Evolutionary conservation across 2,113 vertebrate species (phyloP).

Genomic region (Columba livia): DNA sequence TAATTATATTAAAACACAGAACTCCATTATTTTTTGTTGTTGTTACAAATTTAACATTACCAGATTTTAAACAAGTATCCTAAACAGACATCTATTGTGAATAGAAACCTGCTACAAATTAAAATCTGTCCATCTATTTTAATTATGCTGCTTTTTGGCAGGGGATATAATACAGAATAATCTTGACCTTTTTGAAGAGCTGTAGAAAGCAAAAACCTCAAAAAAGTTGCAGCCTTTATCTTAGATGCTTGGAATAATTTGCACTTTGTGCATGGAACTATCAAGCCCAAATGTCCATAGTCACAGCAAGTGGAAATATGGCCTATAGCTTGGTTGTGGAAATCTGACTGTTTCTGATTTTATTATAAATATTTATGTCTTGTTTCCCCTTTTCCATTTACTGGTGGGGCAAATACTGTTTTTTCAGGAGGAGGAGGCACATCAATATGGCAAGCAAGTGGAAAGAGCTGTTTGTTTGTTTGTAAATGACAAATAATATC

Average conservation of each 20-base stretch:
- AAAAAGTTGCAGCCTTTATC: conserved; percentile 34
- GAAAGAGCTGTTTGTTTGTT: conserved; percentile 10
- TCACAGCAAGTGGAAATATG: background rate
- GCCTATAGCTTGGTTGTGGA: background rate
- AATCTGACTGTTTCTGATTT: conserved; percentile 10
- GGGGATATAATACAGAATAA: background rate
- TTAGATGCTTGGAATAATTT: conserved; percentile 27
- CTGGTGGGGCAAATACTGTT: background rate
- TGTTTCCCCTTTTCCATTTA: background rate
- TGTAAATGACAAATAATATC: conserved; percentile 13
- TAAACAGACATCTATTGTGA: conserved; percentile 64
- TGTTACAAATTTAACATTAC: conserved; percentile 63
- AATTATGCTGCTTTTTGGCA: conserved; percentile 51
- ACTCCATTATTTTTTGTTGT: conserved; percentile 57
- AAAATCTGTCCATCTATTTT: conserved; percentile 63
- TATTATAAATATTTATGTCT: background rate
- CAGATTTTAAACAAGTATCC: conserved; percentile 59
- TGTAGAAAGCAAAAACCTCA: conserved; percentile 29
- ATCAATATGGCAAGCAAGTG: background rate
- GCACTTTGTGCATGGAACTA: background rate
- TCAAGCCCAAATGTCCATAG: background rate
- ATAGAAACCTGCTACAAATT: conserved; percentile 63
- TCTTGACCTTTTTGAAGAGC: conserved; percentile 53
- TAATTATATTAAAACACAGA: conserved; percentile 61
- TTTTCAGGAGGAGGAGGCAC: background rate